Evolutionary conservation across 1,140 invertebrate species (phyloP), one percentile per base, ranked within the genome.

Genomic region (Nymphalis io): DNA sequence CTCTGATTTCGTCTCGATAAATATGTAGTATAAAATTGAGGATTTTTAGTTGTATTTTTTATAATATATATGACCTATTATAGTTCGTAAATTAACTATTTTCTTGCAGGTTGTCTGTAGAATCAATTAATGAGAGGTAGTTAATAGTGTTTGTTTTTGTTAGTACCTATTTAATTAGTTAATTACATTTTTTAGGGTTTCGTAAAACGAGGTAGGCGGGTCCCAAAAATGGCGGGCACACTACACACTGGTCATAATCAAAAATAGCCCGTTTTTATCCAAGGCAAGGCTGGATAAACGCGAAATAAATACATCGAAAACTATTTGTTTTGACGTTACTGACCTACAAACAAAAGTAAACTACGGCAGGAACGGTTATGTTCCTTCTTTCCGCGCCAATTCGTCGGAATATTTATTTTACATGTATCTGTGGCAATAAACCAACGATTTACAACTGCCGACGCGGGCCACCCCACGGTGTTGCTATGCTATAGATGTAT

Each of bases 251-350:
- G 3, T 53, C 18, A 53, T 53, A 53, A 21, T 53, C 48, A 53
- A 21, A 21, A 53, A 53, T 53, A 53, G 46, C 1, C 18, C 18
- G 16, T 20, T 21, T 53, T 21, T 11, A 21, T 13, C 48, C 58
- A 42, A 40, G 39, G 39, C 21, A 18, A 60, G 16, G 11, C 38
- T 46, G 16, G 48, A 67, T 67, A 63, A 62, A 63, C 55, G 18
- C 16, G 57, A 59, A 59, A 44, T 70, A 72, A 72, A 76, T 65
- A 76, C 21, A 65, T 46, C 53, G 42, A 59, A 48, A 71, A 46
- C 39, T 62, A 66, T 74, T 68, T 75, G 73, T 78, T 78, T 75
- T 65, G 67, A 70, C 75, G 73, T 70, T 68, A 72, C 70, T 77
- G 70, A 78, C 73, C 75, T 75, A 78, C 70, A 78, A 68, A 75